phyloP scores from a whole-genome alignment of 1,140 invertebrate species.

The Drosophila nigromelanica region DNA sequence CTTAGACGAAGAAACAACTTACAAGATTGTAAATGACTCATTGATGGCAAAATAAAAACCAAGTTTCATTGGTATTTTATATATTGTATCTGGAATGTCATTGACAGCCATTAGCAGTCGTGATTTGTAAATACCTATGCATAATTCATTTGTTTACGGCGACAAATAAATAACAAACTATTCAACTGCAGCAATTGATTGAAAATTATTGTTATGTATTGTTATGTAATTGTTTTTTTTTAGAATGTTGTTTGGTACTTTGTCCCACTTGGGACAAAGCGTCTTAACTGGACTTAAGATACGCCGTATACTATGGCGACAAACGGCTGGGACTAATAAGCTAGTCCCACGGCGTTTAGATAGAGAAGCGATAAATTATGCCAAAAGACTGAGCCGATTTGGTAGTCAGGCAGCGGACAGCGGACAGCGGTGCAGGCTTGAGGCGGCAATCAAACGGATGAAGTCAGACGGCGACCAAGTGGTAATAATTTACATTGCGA shows the following conservation, averaged over 20 bases:
- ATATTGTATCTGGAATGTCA: not conserved
- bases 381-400: slow-evolving; percentile 47
- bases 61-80: not conserved
- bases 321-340: too few relatives aligned
- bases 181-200: slow-evolving; percentile 3
- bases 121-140: slow-evolving; percentile 26
- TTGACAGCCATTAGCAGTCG: slow-evolving; percentile 1
- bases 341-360: slow-evolving; percentile 34
- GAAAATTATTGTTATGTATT: too few relatives aligned
- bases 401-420: slow-evolving; percentile 34
- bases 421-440: not conserved
- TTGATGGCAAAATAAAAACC: not conserved
- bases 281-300: slow-evolving; percentile 52
- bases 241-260: slow-evolving; percentile 6
- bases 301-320: slow-evolving; percentile 33
- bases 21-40: slow-evolving; percentile 9
- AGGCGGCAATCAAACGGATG: slow-evolving; percentile 57
- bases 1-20: not conserved
- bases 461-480: slow-evolving; percentile 62
- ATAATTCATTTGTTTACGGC: not conserved
- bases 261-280: slow-evolving; percentile 3
- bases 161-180: slow-evolving; percentile 12
- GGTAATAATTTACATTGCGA: slow-evolving; percentile 78
- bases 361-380: slow-evolving; percentile 66
- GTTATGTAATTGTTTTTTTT: slow-evolving; percentile 28